Conservation (phyloP, 2,113 vertebrate species). For the Corythornis vintsioides region DNA sequence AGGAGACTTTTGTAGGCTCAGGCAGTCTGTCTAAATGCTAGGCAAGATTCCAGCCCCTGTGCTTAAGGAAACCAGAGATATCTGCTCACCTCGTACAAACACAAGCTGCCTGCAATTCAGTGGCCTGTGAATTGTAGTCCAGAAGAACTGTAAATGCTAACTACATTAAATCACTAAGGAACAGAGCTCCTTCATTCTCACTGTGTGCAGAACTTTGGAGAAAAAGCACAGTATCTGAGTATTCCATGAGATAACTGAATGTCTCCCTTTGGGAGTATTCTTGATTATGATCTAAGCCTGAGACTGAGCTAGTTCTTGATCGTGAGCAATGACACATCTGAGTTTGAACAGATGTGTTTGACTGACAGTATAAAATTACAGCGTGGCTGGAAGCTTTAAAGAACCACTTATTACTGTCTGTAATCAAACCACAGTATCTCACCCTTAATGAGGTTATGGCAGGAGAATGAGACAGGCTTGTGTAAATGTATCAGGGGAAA, state of each 20-base stretch:
- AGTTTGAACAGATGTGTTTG: neutral
- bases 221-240: neutral
- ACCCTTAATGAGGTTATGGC: neutral
- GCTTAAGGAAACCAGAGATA: neutral
- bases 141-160: neutral
- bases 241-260: neutral
- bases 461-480: neutral
- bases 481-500: conserved; percentile 13
- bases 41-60: neutral
- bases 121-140: neutral
- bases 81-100: neutral
- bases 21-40: neutral
- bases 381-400: neutral
- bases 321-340: neutral
- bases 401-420: neutral
- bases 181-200: neutral
- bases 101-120: neutral
- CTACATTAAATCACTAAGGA: neutral
- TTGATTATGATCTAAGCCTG: neutral
- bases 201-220: neutral
- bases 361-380: neutral
- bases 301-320: neutral
- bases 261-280: neutral
- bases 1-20: neutral
- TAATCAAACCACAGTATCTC: conserved; percentile 9